Percentiles rank a stretch among this genome's conserved stretches.
These are phyloP conservation scores for Lamellibrachia columna DNA, from an alignment of 2,888 invertebrate species.

Conservation along the genomic window DNA sequence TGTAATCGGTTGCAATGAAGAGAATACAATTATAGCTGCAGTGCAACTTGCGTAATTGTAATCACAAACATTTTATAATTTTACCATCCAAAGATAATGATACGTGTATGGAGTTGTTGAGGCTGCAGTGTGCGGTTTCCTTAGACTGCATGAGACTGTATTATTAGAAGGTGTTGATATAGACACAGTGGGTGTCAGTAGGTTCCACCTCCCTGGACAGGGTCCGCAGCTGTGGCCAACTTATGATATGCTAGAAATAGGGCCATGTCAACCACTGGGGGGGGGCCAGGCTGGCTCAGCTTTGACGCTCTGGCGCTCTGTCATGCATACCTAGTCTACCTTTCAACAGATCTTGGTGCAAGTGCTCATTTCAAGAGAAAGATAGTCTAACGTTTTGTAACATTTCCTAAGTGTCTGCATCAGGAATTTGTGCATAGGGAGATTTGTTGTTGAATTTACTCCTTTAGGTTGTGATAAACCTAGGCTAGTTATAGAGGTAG, in stretches of 20 bases:
- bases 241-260: neutral
- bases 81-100: no score
- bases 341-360: neutral
- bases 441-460: neutral
- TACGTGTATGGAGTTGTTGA: no score
- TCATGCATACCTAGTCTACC: neutral
- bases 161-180: no score
- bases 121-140: no score
- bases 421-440: neutral
- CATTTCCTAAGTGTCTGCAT: neutral
- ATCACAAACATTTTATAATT: no score
- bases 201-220: no score
- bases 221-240: no score
- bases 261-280: neutral
- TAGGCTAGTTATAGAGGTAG: neutral
- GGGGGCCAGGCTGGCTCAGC: neutral
- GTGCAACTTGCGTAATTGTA: no score
- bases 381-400: neutral
- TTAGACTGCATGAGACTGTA: no score
- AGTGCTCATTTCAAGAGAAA: neutral
- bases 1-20: no score
- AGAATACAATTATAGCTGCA: no score
- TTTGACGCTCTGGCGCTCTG: neutral
- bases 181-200: no score
- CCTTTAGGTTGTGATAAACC: neutral